phyloP scores from a whole-genome alignment of 1,140 invertebrate species.

The Chrysoperla carnea region DNA sequence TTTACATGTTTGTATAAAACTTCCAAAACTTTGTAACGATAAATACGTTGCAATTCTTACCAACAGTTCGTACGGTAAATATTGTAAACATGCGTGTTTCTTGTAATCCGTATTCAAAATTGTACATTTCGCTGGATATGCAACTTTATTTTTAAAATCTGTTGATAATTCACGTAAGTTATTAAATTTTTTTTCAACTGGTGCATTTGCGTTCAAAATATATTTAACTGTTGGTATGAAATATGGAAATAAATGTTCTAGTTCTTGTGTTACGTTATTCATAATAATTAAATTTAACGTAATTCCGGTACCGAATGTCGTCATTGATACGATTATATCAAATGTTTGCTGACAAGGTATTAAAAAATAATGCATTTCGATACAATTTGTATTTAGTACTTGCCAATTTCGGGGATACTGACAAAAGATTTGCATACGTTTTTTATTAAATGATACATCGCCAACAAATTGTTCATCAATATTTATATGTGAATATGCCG shows the following conservation, averaged over 20 bases:
- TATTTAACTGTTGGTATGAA: background rate
- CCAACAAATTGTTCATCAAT: too few species aligned
- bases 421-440: background rate
- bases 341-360: too few species aligned
- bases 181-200: constrained; percentile 9
- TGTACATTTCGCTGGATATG: constrained; percentile 13
- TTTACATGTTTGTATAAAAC: constrained; percentile 4
- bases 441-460: background rate
- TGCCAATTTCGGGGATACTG: background rate
- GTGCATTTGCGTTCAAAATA: background rate
- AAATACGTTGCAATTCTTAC: constrained; percentile 8
- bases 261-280: too few species aligned
- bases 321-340: too few species aligned
- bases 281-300: too few species aligned
- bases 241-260: too few species aligned
- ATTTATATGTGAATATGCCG: too few species aligned
- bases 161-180: constrained; percentile 13
- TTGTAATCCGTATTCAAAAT: constrained; percentile 9
- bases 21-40: constrained; percentile 1
- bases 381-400: too few species aligned
- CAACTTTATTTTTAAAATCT: constrained; percentile 14
- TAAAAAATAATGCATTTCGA: too few species aligned
- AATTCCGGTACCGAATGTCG: too few species aligned
- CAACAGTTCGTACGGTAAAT: constrained; percentile 16
- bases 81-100: constrained; percentile 8